A percentile compares a stretch with the other conserved stretches of the same genome.
Evolutionary conservation across 2,113 vertebrate species (phyloP).

Genomic region (Takifugu flavidus): DNA sequence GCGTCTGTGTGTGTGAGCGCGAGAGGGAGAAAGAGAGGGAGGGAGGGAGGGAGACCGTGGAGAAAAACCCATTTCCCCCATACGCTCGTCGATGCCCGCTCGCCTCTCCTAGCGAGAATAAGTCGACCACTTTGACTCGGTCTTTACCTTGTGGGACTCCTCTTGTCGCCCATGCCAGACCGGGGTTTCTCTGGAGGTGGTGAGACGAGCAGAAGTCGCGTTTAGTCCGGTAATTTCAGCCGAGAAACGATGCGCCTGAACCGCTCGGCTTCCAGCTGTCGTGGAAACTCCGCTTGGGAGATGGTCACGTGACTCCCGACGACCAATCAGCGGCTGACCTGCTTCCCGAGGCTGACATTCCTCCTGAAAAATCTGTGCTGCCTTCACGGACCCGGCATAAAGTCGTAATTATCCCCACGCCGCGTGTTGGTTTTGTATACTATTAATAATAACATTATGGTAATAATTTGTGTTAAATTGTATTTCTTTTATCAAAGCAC

Average conservation of each 20-base stretch:
- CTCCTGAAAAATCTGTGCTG: constrained; percentile 57
- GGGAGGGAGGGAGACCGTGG: constrained; percentile 41
- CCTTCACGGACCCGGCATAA: constrained; percentile 32
- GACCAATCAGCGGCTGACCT: constrained; percentile 76
- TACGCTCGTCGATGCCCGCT: constrained; percentile 52
- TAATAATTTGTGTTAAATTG: too few species aligned
- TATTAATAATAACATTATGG: neutral
- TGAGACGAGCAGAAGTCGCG: constrained; percentile 57
- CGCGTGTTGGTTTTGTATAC: neutral
- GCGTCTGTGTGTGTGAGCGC: neutral
- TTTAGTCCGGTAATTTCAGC: constrained; percentile 48
- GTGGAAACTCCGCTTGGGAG: constrained; percentile 83
- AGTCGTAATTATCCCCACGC: neutral
- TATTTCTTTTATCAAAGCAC: neutral
- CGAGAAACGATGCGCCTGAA: constrained; percentile 71
- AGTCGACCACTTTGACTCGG: constrained; percentile 17
- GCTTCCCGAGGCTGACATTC: constrained; percentile 69
- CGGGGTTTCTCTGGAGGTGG: constrained; percentile 57
- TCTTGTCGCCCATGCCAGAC: constrained; percentile 94
- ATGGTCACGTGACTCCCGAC: constrained; percentile 75
- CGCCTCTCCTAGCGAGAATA: constrained; percentile 38
- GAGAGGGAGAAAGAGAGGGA: constrained; percentile 19
- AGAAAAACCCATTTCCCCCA: constrained; percentile 51
- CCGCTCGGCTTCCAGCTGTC: constrained; percentile 86
- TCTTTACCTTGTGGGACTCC: constrained; percentile 94